Evolutionary conservation across 2,113 vertebrate species (phyloP), one percentile per base, ranked within the genome.

Genomic region (Seriola aureovittata): DNA sequence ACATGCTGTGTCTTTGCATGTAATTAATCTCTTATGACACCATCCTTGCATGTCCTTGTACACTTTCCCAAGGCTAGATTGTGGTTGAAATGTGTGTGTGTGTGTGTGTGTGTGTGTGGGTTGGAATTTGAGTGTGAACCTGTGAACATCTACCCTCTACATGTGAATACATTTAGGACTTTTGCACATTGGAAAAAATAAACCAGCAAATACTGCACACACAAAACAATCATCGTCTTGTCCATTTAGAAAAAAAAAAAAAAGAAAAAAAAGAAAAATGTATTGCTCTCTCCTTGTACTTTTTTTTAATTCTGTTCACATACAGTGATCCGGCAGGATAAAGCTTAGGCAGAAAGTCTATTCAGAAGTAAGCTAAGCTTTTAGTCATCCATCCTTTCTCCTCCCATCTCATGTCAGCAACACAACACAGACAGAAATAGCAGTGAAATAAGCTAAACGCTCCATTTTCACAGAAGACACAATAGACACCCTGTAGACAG

Each of bases 11-110:
- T 62, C 66, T 88, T 77, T 75, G 71, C 78, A 54, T 69, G 70
- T 75, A 84, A 87, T 92, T 88, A 81, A 92, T 86, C 88, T 85
- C 87, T 76, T 59, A 52, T 88, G 85, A 78, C 75, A 84, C 76
- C 78, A 83, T 73, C 83, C 80, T 73, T 77, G 74, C 46, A 8
- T 73, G 77, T 82, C 84, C 85, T 84, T 84, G 83, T 81, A 65
- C 63, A 66, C 48, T 63, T 82, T 71, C 76, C 66, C 17, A 60
- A 40, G 79, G 50, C 76, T 32, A 14, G 6, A 32, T 14, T 59
- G 70, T 66, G 52, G 40, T 42, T 16, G 60, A 71, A 85, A 42
- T 68, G 48, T 81, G 57, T 57, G 68, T 71, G 52, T 62, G 55
- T 52, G 57, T 40, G 58, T 52, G 63, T 62, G 17, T 36, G 34